Conservation (phyloP, 2,797 vertebrate species). For the Myotis daubentonii region DNA sequence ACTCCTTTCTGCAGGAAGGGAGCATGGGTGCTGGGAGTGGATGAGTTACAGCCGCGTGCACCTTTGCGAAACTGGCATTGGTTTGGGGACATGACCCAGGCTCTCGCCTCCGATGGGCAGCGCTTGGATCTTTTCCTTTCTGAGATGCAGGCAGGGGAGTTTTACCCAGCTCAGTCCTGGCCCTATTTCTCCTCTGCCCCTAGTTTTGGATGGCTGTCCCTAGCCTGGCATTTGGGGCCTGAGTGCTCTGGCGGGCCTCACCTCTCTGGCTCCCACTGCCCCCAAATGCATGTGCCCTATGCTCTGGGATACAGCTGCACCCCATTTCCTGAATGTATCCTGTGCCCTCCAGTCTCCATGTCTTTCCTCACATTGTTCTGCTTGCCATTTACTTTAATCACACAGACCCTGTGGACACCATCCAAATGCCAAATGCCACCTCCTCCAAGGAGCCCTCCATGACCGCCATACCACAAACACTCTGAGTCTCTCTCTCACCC, state of each 20-base stretch:
- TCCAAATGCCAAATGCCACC: not conserved
- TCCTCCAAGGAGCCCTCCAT: not conserved
- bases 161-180: not conserved
- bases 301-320: too few species aligned
- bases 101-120: not conserved
- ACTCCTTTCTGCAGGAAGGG: not conserved
- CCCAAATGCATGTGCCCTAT: accelerated
- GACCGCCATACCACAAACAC: not conserved
- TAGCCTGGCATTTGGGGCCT: accelerated
- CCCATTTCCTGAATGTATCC: not conserved
- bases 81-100: not conserved
- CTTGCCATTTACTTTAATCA: not conserved
- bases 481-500: not conserved
- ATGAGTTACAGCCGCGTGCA: accelerated
- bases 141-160: not conserved
- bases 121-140: not conserved
- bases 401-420: not conserved
- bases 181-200: not conserved
- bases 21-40: not conserved
- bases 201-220: not conserved
- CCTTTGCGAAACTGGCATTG: accelerated
- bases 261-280: not conserved
- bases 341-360: not conserved
- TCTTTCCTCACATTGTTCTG: not conserved
- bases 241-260: not conserved